Percentiles rank a stretch among this genome's conserved stretches.
These are phyloP conservation scores for Drosophila fungiperda DNA, from an alignment of 2,888 invertebrate species.

Conservation along the genomic window DNA sequence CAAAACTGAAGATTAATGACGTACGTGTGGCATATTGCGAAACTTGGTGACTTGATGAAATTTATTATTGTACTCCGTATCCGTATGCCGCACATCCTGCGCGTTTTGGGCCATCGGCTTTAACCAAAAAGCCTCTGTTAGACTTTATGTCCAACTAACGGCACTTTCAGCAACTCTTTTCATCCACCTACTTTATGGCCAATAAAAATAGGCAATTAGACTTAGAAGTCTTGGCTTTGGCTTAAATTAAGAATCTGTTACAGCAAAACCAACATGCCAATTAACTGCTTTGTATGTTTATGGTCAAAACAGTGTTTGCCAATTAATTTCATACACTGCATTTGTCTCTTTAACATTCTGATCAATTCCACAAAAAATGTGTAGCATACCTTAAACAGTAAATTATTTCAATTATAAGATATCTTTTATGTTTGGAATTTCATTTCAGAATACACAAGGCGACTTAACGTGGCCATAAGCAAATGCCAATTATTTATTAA, in stretches of 20 bases:
- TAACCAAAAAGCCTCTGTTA: constrained; percentile 27
- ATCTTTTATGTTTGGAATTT: neutral
- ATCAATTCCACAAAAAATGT: neutral
- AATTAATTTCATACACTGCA: neutral
- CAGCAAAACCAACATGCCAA: neutral
- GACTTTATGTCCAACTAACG: constrained; percentile 45
- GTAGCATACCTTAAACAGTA: neutral
- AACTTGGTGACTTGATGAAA: constrained; percentile 79
- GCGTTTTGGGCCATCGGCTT: constrained; percentile 31
- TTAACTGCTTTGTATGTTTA: neutral
- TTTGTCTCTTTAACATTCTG: neutral
- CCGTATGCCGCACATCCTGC: constrained; percentile 25
- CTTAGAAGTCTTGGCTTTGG: constrained; percentile 19
- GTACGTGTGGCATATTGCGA: constrained; percentile 78
- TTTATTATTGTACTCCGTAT: constrained; percentile 64
- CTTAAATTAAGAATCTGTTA: constrained; percentile 4
- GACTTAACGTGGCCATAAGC: neutral
- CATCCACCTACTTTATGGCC: constrained; percentile 44
- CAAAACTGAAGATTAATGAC: constrained; percentile 78
- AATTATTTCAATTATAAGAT: neutral
- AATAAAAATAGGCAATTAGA: constrained; percentile 50
- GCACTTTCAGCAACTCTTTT: constrained; percentile 66
- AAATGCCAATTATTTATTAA: neutral
- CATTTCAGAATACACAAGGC: neutral
- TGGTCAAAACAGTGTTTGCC: neutral